These are phyloP conservation scores for Etheostoma perlongum DNA, from an alignment of 2,797 vertebrate genomes.

Conservation along the genomic window DNA sequence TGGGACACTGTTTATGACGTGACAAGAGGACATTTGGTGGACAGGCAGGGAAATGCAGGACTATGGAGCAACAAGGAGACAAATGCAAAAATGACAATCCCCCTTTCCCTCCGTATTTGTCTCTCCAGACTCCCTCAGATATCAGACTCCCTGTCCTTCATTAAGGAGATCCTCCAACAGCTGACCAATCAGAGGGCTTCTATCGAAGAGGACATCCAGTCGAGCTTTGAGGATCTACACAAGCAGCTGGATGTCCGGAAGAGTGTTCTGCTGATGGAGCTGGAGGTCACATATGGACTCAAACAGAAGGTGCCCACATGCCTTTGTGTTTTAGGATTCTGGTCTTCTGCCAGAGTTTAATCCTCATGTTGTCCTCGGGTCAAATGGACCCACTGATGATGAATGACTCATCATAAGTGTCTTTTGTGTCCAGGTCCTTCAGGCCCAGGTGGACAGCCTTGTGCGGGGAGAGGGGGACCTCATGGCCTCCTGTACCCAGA, in stretches of 20 bases:
- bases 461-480: constrained; percentile 91
- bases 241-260: constrained; percentile 96
- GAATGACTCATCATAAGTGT: no score
- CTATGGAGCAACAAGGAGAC: neutral
- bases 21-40: constrained; percentile 42
- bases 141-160: constrained; percentile 88
- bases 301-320: constrained; percentile 92
- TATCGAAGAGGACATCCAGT: constrained; percentile 97
- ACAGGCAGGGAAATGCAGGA: constrained; percentile 10
- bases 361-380: no score
- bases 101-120: neutral
- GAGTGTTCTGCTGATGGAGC: constrained; percentile 97
- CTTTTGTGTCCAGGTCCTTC: constrained; percentile 88
- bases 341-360: neutral
- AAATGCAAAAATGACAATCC: neutral
- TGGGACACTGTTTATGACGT: neutral
- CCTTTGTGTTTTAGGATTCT: neutral
- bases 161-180: constrained; percentile 95
- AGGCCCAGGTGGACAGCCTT: constrained; percentile 93
- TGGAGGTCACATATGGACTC: constrained; percentile 96
- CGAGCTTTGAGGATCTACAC: constrained; percentile 95
- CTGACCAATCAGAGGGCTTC: constrained; percentile 92
- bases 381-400: no score
- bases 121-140: constrained; percentile 92
- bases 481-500: constrained; percentile 87